A percentile compares a stretch with the other conserved stretches of the same genome.
phyloP scores from a whole-genome alignment of 2,113 vertebrate genomes.

The Mastomys natalensis region DNA sequence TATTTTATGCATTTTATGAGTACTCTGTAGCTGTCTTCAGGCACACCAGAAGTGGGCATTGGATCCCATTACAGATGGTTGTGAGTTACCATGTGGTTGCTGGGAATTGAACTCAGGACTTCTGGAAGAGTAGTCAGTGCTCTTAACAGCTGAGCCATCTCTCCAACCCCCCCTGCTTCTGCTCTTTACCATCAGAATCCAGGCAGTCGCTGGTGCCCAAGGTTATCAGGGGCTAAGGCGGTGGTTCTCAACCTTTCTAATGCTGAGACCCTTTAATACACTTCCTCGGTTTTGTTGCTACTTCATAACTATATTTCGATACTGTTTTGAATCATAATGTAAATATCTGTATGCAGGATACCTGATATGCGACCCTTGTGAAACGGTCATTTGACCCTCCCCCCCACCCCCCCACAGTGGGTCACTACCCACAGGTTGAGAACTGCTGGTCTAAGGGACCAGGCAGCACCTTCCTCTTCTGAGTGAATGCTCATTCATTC shows the following conservation, averaged over 20 bases:
- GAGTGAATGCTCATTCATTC: neutral
- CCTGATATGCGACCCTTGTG: neutral
- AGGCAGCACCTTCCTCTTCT: neutral
- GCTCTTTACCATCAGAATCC: neutral
- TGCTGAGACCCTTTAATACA: neutral
- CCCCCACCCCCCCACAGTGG: neutral
- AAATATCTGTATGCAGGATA: neutral
- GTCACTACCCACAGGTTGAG: neutral
- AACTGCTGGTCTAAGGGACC: neutral
- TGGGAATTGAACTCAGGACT: no score
- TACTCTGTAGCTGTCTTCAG: no score
- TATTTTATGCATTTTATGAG: no score
- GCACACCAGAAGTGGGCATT: no score
- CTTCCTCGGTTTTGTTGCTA: neutral
- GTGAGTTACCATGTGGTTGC: no score
- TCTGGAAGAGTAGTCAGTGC: no score
- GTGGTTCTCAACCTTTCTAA: neutral
- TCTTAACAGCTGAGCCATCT: no score
- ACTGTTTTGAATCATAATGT: neutral
- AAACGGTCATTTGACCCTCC: rapidly evolving
- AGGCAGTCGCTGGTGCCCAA: neutral
- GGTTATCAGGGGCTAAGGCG: neutral
- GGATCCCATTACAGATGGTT: no score
- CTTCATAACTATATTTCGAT: neutral
- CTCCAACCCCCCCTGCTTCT: neutral